Evolutionary conservation across 1,140 invertebrate species (phyloP).

Genomic region (Papilio polyxenes): DNA sequence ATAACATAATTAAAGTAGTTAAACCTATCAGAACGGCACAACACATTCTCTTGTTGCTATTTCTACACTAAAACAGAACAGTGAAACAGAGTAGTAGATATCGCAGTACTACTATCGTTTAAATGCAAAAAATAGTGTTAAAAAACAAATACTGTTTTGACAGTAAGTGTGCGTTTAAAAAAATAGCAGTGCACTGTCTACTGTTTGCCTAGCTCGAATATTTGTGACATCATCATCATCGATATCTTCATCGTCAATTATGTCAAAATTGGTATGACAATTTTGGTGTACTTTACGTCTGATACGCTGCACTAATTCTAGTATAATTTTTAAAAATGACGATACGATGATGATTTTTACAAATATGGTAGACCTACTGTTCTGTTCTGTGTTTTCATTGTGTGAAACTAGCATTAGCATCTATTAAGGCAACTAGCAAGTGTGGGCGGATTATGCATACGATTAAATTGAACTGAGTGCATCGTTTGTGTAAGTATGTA

Average conservation of each 20-base stretch:
- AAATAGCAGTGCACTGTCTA: too few relatives aligned
- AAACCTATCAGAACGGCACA: constrained; percentile 9
- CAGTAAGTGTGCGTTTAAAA: too few relatives aligned
- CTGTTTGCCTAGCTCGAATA: too few relatives aligned
- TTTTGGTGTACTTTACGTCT: too few relatives aligned
- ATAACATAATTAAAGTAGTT: not conserved
- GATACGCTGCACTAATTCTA: too few relatives aligned
- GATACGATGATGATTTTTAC: too few relatives aligned
- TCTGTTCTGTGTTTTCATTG: not conserved
- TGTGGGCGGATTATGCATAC: constrained; percentile 60
- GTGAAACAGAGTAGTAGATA: not conserved
- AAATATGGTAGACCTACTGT: not conserved
- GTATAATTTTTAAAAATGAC: too few relatives aligned
- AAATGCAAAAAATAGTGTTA: not conserved
- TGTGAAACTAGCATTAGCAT: constrained; percentile 42
- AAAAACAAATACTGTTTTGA: too few relatives aligned
- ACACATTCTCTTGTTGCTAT: not conserved
- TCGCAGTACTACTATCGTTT: not conserved
- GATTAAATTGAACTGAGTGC: constrained; percentile 60
- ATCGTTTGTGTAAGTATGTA: constrained; percentile 69
- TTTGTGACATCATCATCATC: too few relatives aligned
- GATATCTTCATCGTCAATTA: too few relatives aligned
- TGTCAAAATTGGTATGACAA: too few relatives aligned
- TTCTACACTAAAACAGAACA: not conserved
- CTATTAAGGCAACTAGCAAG: constrained; percentile 42